phyloP scores from a whole-genome alignment of 2,797 vertebrate species.

The Hoplostethus mediterraneus region DNA sequence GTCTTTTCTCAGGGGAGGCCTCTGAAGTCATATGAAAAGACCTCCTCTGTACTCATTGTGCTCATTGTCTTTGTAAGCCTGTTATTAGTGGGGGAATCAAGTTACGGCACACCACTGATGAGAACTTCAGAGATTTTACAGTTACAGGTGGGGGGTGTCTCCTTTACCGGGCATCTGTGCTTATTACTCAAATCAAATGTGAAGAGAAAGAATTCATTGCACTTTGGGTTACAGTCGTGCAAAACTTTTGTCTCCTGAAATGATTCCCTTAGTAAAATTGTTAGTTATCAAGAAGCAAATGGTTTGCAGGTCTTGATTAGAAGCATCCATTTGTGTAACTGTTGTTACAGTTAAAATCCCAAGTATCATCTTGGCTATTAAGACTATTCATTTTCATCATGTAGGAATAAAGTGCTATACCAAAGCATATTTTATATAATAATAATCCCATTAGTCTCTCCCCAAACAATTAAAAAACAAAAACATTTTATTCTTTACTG shows the following conservation, averaged over 20 bases:
- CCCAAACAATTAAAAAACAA: not conserved
- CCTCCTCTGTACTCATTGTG: conserved; percentile 85
- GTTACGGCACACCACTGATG: conserved; percentile 74
- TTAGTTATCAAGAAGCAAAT: conserved; percentile 1
- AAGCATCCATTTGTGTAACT: no score
- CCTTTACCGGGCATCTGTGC: conserved; percentile 46
- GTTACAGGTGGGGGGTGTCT: conserved; percentile 66
- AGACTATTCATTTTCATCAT: not conserved
- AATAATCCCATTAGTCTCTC: not conserved
- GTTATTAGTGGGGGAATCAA: conserved; percentile 84
- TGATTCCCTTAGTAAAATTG: conserved; percentile 17
- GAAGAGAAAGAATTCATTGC: conserved; percentile 33
- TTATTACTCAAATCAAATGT: conserved; percentile 49
- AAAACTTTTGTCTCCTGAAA: conserved; percentile 11
- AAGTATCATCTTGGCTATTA: no score
- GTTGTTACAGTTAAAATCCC: not conserved
- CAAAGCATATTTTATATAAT: not conserved
- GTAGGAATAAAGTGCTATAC: not conserved
- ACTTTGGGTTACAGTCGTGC: not conserved
- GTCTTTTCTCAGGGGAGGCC: conserved; percentile 72
- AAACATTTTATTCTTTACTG: not conserved
- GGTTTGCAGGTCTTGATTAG: not conserved
- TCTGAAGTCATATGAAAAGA: conserved; percentile 84
- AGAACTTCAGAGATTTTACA: conserved; percentile 75
- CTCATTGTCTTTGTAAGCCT: conserved; percentile 85